These are phyloP conservation scores for Drosophila barbarae DNA, from an alignment of 2,888 invertebrate species.

Conservation along the genomic window DNA sequence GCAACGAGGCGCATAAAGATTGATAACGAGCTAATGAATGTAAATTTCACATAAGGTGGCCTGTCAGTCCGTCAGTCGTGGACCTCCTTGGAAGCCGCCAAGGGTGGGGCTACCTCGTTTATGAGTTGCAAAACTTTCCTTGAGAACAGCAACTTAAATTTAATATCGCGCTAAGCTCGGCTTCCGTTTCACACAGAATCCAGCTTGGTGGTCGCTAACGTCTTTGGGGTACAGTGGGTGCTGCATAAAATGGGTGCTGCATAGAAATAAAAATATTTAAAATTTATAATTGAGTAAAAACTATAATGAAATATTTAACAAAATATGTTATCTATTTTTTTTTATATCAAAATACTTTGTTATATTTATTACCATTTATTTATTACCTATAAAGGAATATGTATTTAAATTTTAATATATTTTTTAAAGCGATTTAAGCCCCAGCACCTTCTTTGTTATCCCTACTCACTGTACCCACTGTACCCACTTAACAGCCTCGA, in stretches of 20 bases:
- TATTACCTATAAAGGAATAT: neutral
- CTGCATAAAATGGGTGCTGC: neutral
- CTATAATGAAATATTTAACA: no score
- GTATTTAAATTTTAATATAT: neutral
- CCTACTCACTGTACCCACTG: conserved; percentile 38
- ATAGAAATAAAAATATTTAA: neutral
- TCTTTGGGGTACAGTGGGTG: conserved; percentile 45
- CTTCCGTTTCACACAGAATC: conserved; percentile 59
- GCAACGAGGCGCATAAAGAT: conserved; percentile 67
- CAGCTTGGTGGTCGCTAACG: conserved; percentile 28
- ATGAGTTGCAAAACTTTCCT: conserved; percentile 37
- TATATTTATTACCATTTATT: no score
- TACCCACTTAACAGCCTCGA: conserved; percentile 17
- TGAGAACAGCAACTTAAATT: conserved; percentile 60
- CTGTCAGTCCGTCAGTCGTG: conserved; percentile 35
- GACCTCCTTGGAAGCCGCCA: conserved; percentile 7
- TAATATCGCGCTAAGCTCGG: conserved; percentile 69
- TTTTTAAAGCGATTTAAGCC: neutral
- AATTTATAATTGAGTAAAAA: no score
- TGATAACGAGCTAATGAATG: conserved; percentile 78
- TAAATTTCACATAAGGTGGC: conserved; percentile 73
- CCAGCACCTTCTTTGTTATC: neutral
- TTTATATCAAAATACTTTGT: no score
- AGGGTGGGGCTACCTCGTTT: conserved; percentile 33
- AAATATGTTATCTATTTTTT: no score